Evolutionary conservation across 2,888 invertebrate genomes (phyloP), one percentile per base, ranked within the genome.

Genomic region (Melieria crassipennis): DNA sequence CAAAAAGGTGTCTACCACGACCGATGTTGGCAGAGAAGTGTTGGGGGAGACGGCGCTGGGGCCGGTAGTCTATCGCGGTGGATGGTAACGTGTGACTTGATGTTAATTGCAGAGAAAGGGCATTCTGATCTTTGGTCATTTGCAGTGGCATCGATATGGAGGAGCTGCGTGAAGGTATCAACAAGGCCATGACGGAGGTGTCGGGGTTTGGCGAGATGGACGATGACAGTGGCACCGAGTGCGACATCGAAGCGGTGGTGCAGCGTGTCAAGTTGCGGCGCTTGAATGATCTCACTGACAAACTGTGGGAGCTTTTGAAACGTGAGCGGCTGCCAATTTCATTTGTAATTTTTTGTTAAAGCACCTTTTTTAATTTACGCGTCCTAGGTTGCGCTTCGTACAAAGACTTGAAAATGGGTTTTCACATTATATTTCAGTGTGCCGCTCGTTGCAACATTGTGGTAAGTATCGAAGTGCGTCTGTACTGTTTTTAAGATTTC

Each of bases 391-490:
- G 86, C 61, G 81, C 82, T 6, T 83, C 81, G 7, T 87, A 87
- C 68, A 82, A 80, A 71, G 84, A 85, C 71, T 79, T 87, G 1
- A 86, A 87, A 74, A 74, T 79, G 56, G 86, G 83, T 3, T 82
- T 86, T 30, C 80, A 82, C 60, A 80, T 83, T 74, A 75, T 87
- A 4, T 87, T 87, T 61, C 85, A 85, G 65, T 85, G 84, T 74
- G 85, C 86, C 5, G 85, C 85, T 13, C 84, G 83, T 64, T 85
- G 81, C 67, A 87, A 86, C 73, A 83, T 87, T 73, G 84, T 86
- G 80, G 86, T 86, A 80, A 74, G 82, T 78, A 30, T 1, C 3
- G 2, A 30, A 30, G 30, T 30, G 30, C 30, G 30, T 30, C 30
- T 30, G 30, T 2, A 30, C 30, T 30, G 1, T 30, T 30, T 30